phyloP scores from a whole-genome alignment of 2,888 invertebrate genomes.

The Toxonevra muliebris region DNA sequence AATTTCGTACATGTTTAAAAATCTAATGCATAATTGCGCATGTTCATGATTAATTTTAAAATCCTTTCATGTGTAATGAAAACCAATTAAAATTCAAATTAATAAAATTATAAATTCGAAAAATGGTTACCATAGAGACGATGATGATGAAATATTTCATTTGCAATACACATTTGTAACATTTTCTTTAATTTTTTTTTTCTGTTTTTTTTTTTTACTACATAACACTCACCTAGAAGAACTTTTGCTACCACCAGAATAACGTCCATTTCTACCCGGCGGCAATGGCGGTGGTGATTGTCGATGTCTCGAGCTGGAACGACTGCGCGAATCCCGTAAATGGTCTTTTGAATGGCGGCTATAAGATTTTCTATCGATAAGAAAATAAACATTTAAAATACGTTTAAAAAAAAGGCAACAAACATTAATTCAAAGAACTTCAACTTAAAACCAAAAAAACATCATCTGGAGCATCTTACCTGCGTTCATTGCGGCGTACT shows the following conservation, averaged over 20 bases:
- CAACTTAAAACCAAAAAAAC: neutral
- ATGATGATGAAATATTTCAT: neutral
- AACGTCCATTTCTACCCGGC: conserved; percentile 34
- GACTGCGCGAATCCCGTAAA: conserved; percentile 41
- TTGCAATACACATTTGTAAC: neutral
- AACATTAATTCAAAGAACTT: neutral
- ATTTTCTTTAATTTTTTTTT: neutral
- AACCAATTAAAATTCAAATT: neutral
- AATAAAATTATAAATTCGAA: neutral
- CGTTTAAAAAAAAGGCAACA: too few relatives aligned
- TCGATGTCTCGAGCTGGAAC: conserved; percentile 42
- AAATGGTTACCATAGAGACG: conserved; percentile 9
- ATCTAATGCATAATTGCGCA: too few relatives aligned
- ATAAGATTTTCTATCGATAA: conserved; percentile 41
- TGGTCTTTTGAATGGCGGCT: conserved; percentile 48
- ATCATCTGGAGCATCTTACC: conserved; percentile 32
- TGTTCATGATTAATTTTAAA: too few relatives aligned
- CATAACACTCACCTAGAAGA: conserved; percentile 38
- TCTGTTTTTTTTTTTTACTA: neutral
- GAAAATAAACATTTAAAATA: too few relatives aligned
- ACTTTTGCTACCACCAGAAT: conserved; percentile 37
- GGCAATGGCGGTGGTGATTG: conserved; percentile 41
- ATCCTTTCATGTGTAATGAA: neutral
- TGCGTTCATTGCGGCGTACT: conserved; percentile 35
- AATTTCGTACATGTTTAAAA: too few relatives aligned